A percentile compares a stretch with the other conserved stretches of the same genome.
phyloP scores from a whole-genome alignment of 2,888 invertebrate genomes.

The Acanthacorydalis orientalis region DNA sequence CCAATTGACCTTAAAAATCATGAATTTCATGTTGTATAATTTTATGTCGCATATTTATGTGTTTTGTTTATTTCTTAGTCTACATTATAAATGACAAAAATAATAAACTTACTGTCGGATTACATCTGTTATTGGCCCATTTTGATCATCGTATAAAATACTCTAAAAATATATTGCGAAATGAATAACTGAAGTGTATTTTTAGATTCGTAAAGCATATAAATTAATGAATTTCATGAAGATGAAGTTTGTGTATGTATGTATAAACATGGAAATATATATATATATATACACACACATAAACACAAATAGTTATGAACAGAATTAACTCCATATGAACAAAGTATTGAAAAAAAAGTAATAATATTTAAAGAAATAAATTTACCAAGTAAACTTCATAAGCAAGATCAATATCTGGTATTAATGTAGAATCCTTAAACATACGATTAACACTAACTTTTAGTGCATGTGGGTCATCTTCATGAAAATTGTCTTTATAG shows the following conservation, averaged over 20 bases:
- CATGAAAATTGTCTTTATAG: slow-evolving; percentile 20
- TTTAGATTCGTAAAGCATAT: no score
- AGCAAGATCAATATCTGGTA: slow-evolving; percentile 51
- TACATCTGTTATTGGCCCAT: slow-evolving; percentile 66
- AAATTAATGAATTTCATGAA: no score
- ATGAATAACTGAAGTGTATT: no score
- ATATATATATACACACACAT: no score
- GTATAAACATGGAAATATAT: no score
- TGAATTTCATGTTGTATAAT: not conserved
- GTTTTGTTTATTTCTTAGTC: not conserved
- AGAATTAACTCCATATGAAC: no score
- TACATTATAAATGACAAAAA: slow-evolving; percentile 3
- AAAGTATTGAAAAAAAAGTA: no score
- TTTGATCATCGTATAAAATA: slow-evolving; percentile 64
- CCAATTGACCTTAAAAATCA: slow-evolving; percentile 49
- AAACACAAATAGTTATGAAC: no score
- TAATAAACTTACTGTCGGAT: slow-evolving; percentile 44
- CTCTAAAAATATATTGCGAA: slow-evolving; percentile 37
- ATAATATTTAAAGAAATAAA: slow-evolving; percentile 3
- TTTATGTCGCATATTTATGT: not conserved
- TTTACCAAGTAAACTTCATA: slow-evolving; percentile 60
- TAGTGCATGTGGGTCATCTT: slow-evolving; percentile 6
- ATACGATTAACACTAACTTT: slow-evolving; percentile 32
- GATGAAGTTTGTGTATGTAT: no score
- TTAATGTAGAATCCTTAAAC: slow-evolving; percentile 54